Percentiles rank a stretch among this genome's conserved stretches.
Evolutionary conservation across 2,888 invertebrate genomes (phyloP).

Genomic region (Drosophila borealis): DNA sequence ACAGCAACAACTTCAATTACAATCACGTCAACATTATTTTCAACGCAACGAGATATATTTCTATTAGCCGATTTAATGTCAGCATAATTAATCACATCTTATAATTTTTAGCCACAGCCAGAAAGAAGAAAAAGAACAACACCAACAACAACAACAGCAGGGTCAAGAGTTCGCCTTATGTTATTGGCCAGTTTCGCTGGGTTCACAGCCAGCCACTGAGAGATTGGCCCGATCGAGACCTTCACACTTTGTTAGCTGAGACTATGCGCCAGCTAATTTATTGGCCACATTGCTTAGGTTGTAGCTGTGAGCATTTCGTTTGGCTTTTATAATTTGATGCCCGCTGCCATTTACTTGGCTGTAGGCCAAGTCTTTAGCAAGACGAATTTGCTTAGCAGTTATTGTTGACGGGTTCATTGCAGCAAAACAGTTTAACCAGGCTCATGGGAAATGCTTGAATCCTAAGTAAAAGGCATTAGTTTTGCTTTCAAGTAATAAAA

Average conservation of each 20-base stretch:
- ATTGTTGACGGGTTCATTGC: slow-evolving; percentile 36
- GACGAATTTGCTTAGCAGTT: slow-evolving; percentile 51
- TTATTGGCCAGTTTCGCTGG: slow-evolving; percentile 47
- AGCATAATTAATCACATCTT: slow-evolving; percentile 76
- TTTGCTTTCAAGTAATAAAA: neutral
- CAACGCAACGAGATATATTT: slow-evolving; percentile 79
- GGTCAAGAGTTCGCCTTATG: slow-evolving; percentile 69
- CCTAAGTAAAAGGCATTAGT: slow-evolving; percentile 11
- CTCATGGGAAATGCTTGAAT: slow-evolving; percentile 36
- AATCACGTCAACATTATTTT: slow-evolving; percentile 80
- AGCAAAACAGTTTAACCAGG: slow-evolving; percentile 14
- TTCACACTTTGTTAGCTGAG: slow-evolving; percentile 67
- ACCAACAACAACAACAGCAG: slow-evolving; percentile 34
- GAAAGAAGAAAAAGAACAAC: slow-evolving; percentile 27
- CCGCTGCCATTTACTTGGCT: slow-evolving; percentile 21
- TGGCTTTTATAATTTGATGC: slow-evolving; percentile 43
- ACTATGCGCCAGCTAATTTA: slow-evolving; percentile 53
- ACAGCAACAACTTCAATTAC: slow-evolving; percentile 73
- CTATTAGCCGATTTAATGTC: slow-evolving; percentile 81
- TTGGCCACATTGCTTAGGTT: slow-evolving; percentile 76
- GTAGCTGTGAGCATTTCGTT: slow-evolving; percentile 66
- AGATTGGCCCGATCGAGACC: slow-evolving; percentile 59
- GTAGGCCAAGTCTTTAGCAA: slow-evolving; percentile 32
- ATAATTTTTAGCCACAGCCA: slow-evolving; percentile 57
- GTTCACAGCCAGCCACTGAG: slow-evolving; percentile 20